These are phyloP conservation scores for Anhinga anhinga DNA, from an alignment of 2,113 vertebrate species.

Conservation along the genomic window DNA sequence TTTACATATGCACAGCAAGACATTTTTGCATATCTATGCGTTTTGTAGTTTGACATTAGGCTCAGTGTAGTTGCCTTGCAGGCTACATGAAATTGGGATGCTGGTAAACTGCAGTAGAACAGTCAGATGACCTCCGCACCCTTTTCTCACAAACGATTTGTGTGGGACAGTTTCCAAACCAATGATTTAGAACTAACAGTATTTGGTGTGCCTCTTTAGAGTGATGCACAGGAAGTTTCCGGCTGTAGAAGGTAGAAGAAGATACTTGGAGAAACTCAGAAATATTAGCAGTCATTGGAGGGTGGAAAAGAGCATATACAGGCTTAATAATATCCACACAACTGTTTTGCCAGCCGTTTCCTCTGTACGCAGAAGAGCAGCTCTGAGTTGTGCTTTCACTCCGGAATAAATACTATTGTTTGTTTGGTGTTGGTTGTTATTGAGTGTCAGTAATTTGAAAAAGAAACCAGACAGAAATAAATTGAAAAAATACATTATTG, in stretches of 20 bases:
- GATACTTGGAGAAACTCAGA: neutral
- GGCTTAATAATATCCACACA: neutral
- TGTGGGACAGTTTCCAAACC: neutral
- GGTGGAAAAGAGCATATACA: neutral
- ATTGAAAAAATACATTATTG: neutral
- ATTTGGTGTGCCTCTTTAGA: neutral
- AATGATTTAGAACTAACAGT: neutral
- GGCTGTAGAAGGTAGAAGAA: neutral
- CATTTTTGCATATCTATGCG: neutral
- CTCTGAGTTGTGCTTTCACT: neutral
- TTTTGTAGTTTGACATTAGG: neutral
- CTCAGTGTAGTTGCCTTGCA: neutral
- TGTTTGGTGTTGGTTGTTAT: neutral
- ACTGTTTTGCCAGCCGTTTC: neutral
- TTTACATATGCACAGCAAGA: neutral
- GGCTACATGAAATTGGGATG: neutral
- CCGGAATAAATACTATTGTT: neutral
- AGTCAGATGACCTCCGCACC: neutral
- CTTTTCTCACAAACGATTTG: neutral
- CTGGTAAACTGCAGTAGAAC: neutral
- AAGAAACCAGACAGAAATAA: neutral
- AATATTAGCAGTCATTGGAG: neutral
- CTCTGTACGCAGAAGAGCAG: neutral
- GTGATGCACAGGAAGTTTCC: neutral
- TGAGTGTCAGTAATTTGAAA: neutral